Evolutionary conservation across 1,140 invertebrate genomes (phyloP), one percentile per base, ranked within the genome.

Genomic region (Pygmarrhopalites habei): DNA sequence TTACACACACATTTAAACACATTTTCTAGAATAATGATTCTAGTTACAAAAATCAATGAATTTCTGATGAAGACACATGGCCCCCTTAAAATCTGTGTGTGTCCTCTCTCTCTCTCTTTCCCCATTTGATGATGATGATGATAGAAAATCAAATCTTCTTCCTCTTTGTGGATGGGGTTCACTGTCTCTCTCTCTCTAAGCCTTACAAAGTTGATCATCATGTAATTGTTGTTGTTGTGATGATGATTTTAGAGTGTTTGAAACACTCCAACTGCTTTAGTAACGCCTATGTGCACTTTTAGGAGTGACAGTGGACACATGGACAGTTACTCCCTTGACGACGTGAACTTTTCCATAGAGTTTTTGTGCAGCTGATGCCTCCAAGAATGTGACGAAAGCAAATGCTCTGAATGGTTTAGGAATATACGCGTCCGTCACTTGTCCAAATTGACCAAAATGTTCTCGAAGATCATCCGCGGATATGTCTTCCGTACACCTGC

Each of bases 321-420:
- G 92, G 3, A 98, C 90, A 67, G 92, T 94, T 2, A 93, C 89
- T 62, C 85, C 81, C 77, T 69, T 64, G 7, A 98, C 92, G 68
- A 97, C 95, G 77, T 97, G 94, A 80, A 97, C 93, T 78, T 98
- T 92, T 19, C 94, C 94, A 79, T 92, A 97, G 1, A 95, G 79
- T 64, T 85, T 87, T 77, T 95, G 90, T 43, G 94, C 93, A 56
- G 94, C 86, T 76, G 95, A 92, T 39, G 91, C 91, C 79, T 96
- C 92, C 71, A 94, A 80, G 80, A 96, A 96, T 47, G 91, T 95
- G 44, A 97, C 92, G 79, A 97, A 96, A 73, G 90, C 91, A 77
- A 96, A 96, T 57, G 92, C 92, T 72, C 93, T 82, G 77, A 95
- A 95, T 69, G 90, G 92, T 79, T 89, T 93, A 56, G 94, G 93